phyloP scores from a whole-genome alignment of 2,797 vertebrate species.

The Epinephelus awoara region DNA sequence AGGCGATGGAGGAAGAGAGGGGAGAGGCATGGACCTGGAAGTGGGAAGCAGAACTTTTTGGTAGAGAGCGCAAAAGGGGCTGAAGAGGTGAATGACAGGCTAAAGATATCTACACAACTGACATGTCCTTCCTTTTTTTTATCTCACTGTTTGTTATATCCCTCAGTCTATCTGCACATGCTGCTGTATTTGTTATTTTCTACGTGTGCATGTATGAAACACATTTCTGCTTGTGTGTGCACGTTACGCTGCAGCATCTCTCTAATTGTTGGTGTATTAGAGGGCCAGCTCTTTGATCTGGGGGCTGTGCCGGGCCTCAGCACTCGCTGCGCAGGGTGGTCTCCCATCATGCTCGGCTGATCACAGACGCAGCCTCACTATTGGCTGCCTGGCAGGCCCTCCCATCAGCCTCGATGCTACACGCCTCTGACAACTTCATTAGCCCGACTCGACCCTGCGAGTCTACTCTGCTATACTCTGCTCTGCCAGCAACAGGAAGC shows the following conservation, averaged over 20 bases:
- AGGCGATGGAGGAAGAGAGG: slow-evolving; percentile 42
- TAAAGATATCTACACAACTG: slow-evolving; percentile 41
- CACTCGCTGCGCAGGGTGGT: slow-evolving; percentile 91
- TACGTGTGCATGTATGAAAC: slow-evolving; percentile 8
- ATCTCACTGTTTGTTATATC: not conserved
- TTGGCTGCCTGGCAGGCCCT: slow-evolving; percentile 88
- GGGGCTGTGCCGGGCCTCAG: slow-evolving; percentile 75
- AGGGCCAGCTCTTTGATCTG: slow-evolving; percentile 90
- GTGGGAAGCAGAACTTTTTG: slow-evolving; percentile 20
- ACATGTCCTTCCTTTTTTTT: slow-evolving; percentile 7
- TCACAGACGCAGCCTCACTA: slow-evolving; percentile 86
- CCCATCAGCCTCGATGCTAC: slow-evolving; percentile 88
- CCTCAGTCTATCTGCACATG: not conserved
- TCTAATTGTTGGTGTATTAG: slow-evolving; percentile 85
- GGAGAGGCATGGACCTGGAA: slow-evolving; percentile 28
- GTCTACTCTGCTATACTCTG: slow-evolving; percentile 75
- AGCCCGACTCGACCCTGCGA: slow-evolving; percentile 82
- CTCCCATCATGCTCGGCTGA: slow-evolving; percentile 91
- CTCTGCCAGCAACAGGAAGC: slow-evolving; percentile 84
- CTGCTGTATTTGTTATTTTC: not conserved
- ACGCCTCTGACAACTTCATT: slow-evolving; percentile 96
- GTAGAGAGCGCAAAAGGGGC: slow-evolving; percentile 6
- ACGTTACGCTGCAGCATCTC: slow-evolving; percentile 61
- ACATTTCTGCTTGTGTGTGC: slow-evolving; percentile 15
- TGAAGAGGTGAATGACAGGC: slow-evolving; percentile 39